A percentile compares a stretch with the other conserved stretches of the same genome.
Conservation (phyloP, 2,113 vertebrate species). For the Buteo buteo region DNA sequence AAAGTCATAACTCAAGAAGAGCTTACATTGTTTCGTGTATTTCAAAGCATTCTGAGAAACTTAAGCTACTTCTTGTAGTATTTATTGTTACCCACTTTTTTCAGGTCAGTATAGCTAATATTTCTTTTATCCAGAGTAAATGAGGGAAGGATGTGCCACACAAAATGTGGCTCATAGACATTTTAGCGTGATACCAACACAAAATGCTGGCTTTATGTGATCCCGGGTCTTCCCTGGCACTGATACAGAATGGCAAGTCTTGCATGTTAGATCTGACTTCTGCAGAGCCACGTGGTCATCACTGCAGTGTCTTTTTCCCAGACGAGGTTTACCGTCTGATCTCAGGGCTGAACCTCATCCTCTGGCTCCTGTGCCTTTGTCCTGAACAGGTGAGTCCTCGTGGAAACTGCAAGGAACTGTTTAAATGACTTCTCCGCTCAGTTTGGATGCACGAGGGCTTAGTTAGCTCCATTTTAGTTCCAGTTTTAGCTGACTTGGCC, state of each 20-base stretch:
- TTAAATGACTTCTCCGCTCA: no score
- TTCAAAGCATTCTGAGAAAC: background rate
- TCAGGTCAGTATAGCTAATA: background rate
- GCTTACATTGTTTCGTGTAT: background rate
- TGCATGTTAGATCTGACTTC: background rate
- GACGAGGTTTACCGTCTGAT: background rate
- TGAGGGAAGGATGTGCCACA: background rate
- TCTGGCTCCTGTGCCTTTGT: no score
- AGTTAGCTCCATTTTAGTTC: no score
- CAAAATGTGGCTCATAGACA: background rate
- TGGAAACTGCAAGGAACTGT: no score
- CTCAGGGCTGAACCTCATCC: no score
- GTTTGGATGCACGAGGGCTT: no score
- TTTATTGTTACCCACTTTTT: background rate
- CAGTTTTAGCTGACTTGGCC: no score
- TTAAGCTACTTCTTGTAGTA: background rate
- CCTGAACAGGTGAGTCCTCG: no score
- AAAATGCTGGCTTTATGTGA: background rate
- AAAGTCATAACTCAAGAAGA: background rate
- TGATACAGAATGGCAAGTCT: background rate
- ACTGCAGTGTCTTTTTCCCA: background rate
- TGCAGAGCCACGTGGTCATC: background rate
- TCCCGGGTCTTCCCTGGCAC: background rate
- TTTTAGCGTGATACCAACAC: background rate
- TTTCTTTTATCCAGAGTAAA: background rate